These are phyloP conservation scores for Jaculus jaculus DNA, from an alignment of 2,113 vertebrate species.

Conservation along the genomic window DNA sequence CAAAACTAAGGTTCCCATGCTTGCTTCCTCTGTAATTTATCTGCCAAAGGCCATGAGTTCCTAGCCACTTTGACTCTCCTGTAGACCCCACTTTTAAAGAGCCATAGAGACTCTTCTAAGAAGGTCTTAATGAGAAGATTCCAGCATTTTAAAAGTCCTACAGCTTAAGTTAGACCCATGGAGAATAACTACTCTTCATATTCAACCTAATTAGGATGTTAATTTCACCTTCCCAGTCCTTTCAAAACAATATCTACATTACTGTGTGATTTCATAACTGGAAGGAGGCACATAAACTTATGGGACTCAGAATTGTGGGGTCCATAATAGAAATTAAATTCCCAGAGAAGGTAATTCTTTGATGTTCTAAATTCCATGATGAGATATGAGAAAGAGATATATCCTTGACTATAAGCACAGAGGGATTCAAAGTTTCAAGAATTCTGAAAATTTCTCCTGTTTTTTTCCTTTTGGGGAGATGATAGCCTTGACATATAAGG, in stretches of 20 bases:
- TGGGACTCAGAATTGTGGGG: not conserved
- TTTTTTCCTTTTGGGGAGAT: not conserved
- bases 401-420: not conserved
- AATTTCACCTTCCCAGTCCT: not conserved
- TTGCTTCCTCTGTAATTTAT: not conserved
- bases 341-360: conserved; percentile 15
- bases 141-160: not conserved
- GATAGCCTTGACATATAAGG: not conserved
- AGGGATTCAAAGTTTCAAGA: conserved; percentile 28
- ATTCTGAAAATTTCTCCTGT: not conserved
- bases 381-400: not conserved
- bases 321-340: not conserved
- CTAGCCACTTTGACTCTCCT: not conserved
- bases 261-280: not conserved
- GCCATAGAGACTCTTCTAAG: not conserved
- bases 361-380: not conserved
- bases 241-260: not conserved
- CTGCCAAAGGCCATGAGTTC: not conserved
- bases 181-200: not conserved
- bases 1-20: not conserved
- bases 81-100: not conserved
- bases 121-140: not conserved
- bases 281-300: not conserved
- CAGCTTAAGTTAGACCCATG: not conserved
- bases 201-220: not conserved